Evolutionary conservation across 2,113 vertebrate genomes (phyloP).

Genomic region (Tenrec ecaudatus): DNA sequence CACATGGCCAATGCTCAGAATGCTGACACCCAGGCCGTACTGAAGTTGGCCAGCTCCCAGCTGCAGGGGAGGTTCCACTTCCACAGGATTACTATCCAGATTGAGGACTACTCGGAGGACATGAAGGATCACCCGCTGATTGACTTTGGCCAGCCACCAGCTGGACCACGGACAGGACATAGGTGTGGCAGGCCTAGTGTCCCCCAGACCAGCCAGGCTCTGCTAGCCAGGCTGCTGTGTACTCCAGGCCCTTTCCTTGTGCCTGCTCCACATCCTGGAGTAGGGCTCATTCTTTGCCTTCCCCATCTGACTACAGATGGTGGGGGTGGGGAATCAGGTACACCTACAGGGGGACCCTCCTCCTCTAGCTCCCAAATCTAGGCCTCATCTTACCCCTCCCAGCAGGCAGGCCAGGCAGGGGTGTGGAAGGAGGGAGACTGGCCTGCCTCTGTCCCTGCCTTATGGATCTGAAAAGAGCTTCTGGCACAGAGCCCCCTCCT

Average conservation of each 20-base stretch:
- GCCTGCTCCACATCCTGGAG: not conserved
- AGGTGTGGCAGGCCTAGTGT: not conserved
- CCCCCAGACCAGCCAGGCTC: not conserved
- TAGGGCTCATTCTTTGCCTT: not conserved
- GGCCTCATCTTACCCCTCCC: not conserved
- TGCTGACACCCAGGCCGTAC: constrained; percentile 85
- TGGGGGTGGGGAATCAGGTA: not conserved
- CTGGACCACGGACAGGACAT: not conserved
- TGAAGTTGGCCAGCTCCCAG: constrained; percentile 86
- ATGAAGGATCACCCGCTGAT: constrained; percentile 88
- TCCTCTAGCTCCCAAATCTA: not conserved
- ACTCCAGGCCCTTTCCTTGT: not conserved
- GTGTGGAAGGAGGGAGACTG: too few species aligned
- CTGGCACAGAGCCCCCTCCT: not conserved
- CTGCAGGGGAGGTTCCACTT: constrained; percentile 88
- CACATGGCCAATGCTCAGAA: constrained; percentile 89
- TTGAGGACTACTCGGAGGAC: constrained; percentile 90
- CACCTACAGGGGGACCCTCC: rapidly evolving
- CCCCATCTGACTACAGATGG: not conserved
- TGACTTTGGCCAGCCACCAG: constrained; percentile 69
- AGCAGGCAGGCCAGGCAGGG: not conserved
- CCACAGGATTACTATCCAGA: constrained; percentile 90
- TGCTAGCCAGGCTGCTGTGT: not conserved
- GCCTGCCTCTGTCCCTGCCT: not conserved
- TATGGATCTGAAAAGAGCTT: not conserved